Conservation (phyloP, 2,113 vertebrate genomes). For the Falcunculus frontatus region DNA sequence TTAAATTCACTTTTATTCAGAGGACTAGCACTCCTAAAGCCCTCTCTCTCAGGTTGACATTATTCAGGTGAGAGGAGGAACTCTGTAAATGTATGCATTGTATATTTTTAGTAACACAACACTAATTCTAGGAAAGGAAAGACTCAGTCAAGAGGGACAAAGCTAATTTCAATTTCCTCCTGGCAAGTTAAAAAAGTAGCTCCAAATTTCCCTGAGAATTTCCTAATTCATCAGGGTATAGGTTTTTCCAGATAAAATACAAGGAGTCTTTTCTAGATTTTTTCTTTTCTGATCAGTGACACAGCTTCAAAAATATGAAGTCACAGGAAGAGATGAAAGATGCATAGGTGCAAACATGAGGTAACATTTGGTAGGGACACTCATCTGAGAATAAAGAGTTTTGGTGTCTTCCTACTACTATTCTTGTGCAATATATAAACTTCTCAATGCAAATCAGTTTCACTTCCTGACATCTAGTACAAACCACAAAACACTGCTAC, state of each 20-base stretch:
- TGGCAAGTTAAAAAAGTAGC: neutral
- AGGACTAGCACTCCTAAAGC: neutral
- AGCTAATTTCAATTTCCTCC: neutral
- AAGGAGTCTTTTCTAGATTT: neutral
- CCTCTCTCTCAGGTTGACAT: neutral
- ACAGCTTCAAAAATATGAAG: neutral
- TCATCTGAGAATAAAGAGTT: neutral
- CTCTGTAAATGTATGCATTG: neutral
- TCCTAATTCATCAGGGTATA: neutral
- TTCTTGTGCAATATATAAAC: neutral
- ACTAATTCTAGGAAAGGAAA: neutral
- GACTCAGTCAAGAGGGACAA: neutral
- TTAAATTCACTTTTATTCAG: neutral
- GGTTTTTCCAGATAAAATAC: neutral
- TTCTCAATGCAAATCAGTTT: neutral
- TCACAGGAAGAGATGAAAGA: neutral
- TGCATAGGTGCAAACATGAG: accelerated
- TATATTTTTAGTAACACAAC: neutral
- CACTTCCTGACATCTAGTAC: neutral
- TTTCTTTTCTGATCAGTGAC: neutral
- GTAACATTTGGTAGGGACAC: neutral
- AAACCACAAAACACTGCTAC: neutral
- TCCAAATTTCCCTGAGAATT: neutral
- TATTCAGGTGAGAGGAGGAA: neutral
- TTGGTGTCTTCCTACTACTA: neutral